Base-by-base conservation (phyloP, 2,113 vertebrate genomes). In the Pogona vitticeps region DNA sequence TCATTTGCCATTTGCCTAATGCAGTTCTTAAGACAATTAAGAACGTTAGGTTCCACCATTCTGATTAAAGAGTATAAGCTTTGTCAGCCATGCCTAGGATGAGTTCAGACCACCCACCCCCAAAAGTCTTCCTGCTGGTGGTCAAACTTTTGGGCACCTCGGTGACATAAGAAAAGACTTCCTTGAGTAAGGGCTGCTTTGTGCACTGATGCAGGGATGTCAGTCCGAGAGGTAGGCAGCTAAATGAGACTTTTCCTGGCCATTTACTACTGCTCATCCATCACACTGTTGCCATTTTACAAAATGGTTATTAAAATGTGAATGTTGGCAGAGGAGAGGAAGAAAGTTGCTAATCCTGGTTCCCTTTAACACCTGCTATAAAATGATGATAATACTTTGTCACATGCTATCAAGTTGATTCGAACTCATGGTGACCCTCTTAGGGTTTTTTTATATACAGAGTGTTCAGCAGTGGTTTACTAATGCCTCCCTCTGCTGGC, bases 1-100 rank as follows among this genome's bases (percentile, higher is more conserved):
- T 90, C 86, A 87, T 88, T 71, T 84, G 80, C 77, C 86, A 88
- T 90, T 82, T 84, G 42, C 71, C 87, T 85, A 83, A 90, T 52
- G 63, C 15, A 82, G 71, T 85, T 89, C 80, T 85, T 0, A 0
- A 85, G 82, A 76, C 38, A 86, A 40, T 10, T 59, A 71, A 90
- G 63, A 10, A 89, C 63, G n/a, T 72, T 59, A 8, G 33, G 23
- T 80, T 28, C 76, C 76, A 40, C 88, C 79, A 70, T 77, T 86
- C 61, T 31, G 89, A 89, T 88, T 56, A 83, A 88, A 42, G 59
- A 80, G 2, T 75, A 85, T 79, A 72, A 84, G 75, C 81, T 38
- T 31, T 3, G 82, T 83, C 38, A 65, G 78, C 40, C 80, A 72
- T 68, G 70, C 0, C 13, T 46, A 13, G 7, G 38, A 65, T 56